Percentiles rank a stretch among this genome's conserved stretches.
These are phyloP conservation scores for Gymnoscopelus braueri DNA, from an alignment of 2,797 vertebrate genomes.

Conservation along the genomic window DNA sequence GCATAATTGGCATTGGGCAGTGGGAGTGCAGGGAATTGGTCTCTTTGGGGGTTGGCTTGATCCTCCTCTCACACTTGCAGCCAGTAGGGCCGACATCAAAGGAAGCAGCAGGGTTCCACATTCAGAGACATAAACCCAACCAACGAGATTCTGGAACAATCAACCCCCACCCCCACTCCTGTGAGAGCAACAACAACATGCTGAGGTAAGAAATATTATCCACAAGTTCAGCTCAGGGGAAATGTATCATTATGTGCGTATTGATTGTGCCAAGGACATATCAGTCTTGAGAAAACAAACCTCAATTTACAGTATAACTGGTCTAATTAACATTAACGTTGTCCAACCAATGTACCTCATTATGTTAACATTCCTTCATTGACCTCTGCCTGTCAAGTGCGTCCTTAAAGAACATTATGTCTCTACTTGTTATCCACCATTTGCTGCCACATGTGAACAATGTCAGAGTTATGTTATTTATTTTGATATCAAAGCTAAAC, in stretches of 20 bases:
- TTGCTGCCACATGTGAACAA: too few species aligned
- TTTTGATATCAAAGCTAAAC: too few species aligned
- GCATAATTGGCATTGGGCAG: not conserved
- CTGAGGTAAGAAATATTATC: slow-evolving; percentile 12
- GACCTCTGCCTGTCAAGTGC: too few species aligned
- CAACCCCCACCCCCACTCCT: slow-evolving; percentile 13
- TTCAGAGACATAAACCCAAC: slow-evolving; percentile 39
- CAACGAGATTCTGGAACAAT: slow-evolving; percentile 40
- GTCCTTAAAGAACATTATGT: too few species aligned
- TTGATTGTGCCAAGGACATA: not conserved
- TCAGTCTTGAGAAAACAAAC: too few species aligned
- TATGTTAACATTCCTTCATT: too few species aligned
- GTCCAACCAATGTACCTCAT: too few species aligned
- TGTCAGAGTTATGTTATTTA: too few species aligned
- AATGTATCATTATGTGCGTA: not conserved
- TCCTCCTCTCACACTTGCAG: slow-evolving; percentile 9
- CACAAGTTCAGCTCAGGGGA: slow-evolving; percentile 6
- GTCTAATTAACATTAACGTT: too few species aligned
- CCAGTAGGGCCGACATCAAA: slow-evolving; percentile 24
- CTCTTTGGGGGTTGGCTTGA: slow-evolving; percentile 8
- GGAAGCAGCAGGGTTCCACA: slow-evolving; percentile 9
- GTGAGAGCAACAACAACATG: slow-evolving; percentile 6
- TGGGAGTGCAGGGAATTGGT: not conserved
- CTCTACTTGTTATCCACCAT: too few species aligned
- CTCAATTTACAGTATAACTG: too few species aligned